These are phyloP conservation scores for Atrichornis clamosus DNA, from an alignment of 2,113 vertebrate species.

Conservation along the genomic window DNA sequence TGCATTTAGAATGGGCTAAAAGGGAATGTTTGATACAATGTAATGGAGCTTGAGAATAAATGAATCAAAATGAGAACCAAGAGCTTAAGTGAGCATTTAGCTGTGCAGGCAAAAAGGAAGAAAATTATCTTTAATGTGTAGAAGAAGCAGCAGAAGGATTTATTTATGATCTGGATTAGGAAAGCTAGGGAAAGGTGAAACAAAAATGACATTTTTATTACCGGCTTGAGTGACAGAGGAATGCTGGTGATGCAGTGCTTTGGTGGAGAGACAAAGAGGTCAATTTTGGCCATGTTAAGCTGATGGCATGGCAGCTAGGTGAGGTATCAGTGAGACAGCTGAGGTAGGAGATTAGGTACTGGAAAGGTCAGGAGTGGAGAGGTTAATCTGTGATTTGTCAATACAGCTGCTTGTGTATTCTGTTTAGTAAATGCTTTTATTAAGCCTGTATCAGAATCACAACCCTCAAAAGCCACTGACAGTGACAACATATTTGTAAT, in stretches of 20 bases:
- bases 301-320: not conserved
- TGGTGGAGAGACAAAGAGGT: not conserved
- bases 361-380: not conserved
- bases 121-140: conserved; percentile 35
- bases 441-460: not conserved
- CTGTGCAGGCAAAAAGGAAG: not conserved
- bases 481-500: not conserved
- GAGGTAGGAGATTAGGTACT: not conserved
- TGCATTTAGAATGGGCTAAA: conserved; percentile 14
- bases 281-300: not conserved
- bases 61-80: conserved; percentile 53
- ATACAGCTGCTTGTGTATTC: not conserved
- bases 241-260: not conserved
- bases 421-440: not conserved
- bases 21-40: not conserved
- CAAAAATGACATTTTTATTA: not conserved
- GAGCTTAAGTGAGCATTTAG: conserved; percentile 45
- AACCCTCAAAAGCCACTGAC: not conserved
- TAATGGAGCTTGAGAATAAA: conserved; percentile 54
- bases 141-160: not conserved
- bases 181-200: not conserved
- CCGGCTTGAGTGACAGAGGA: not conserved
- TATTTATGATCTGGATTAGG: conserved; percentile 10
- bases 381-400: not conserved
- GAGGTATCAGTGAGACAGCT: not conserved